A percentile compares a stretch with the other conserved stretches of the same genome.
Evolutionary conservation across 2,888 invertebrate genomes (phyloP).

Genomic region (Cataglyphis altisquamis): DNA sequence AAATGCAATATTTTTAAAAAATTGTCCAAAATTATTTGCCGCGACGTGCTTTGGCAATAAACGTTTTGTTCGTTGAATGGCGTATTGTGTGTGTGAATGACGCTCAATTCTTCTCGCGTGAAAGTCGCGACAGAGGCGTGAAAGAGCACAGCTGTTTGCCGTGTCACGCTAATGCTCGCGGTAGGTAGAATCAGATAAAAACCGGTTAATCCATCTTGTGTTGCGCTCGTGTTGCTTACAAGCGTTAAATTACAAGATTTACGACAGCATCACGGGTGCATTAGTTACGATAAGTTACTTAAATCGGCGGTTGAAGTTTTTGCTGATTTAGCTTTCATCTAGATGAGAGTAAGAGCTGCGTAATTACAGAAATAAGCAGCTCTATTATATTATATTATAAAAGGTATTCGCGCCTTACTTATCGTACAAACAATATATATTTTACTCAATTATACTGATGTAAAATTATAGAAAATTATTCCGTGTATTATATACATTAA

Average conservation of each 20-base stretch:
- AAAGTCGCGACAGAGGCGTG: constrained; percentile 44
- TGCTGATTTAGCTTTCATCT: constrained; percentile 4
- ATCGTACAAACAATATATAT: not conserved
- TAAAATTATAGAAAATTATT: not conserved
- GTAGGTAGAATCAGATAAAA: constrained; percentile 52
- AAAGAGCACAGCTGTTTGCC: constrained; percentile 46
- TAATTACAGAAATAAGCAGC: not conserved
- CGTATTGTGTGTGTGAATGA: constrained; percentile 34
- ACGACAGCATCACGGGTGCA: constrained; percentile 27
- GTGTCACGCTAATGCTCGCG: constrained; percentile 53
- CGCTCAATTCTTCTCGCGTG: constrained; percentile 48
- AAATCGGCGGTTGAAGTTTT: constrained; percentile 14
- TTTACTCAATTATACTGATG: not conserved
- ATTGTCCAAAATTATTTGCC: not conserved
- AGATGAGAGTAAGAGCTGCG: not conserved
- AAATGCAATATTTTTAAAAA: not conserved
- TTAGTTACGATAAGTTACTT: constrained; percentile 45
- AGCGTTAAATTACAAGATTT: constrained; percentile 55
- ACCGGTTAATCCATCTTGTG: constrained; percentile 52
- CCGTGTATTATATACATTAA: not conserved
- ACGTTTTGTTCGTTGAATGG: constrained; percentile 4
- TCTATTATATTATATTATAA: not conserved
- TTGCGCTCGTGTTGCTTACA: constrained; percentile 38
- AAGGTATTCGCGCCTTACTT: not conserved
- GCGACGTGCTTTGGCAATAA: not conserved